A percentile compares a stretch with the other conserved stretches of the same genome.
phyloP scores from a whole-genome alignment of 2,113 vertebrate genomes.

The Brienomyrus longianalis region DNA sequence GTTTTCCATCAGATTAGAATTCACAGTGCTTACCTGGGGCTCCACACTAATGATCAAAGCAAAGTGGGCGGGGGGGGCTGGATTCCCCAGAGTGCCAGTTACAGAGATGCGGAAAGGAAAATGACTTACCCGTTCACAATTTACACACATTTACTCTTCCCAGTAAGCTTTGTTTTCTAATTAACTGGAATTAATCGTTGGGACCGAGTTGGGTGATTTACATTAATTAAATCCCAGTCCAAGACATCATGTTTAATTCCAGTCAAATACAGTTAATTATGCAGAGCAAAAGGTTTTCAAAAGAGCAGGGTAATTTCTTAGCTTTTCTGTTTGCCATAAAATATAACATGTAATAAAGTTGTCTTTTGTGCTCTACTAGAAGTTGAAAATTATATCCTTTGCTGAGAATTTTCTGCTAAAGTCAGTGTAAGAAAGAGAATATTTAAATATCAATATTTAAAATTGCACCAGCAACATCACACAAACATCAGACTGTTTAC shows the following conservation, averaged over 20 bases:
- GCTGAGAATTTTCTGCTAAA: constrained; percentile 97
- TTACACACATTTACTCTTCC: constrained; percentile 86
- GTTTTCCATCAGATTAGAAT: constrained; percentile 54
- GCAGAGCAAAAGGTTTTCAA: constrained; percentile 99
- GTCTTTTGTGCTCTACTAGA: constrained; percentile 97
- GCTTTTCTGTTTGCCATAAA: constrained; percentile 85
- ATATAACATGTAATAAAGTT: constrained; percentile 99
- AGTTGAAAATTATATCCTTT: constrained; percentile 89
- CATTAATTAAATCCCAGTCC: constrained; percentile 99
- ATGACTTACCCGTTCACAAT: constrained; percentile 60
- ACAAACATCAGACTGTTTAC: neutral
- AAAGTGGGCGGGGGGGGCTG: constrained; percentile 44
- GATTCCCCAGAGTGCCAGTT: constrained; percentile 61
- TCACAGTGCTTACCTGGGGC: constrained; percentile 55
- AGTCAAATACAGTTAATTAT: constrained; percentile 99
- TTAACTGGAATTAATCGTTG: constrained; percentile 99
- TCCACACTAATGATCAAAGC: constrained; percentile 68
- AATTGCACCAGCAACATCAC: neutral
- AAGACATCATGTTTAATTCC: constrained; percentile 99
- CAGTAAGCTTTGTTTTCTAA: constrained; percentile 99
- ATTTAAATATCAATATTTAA: neutral
- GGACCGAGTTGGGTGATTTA: constrained; percentile 99
- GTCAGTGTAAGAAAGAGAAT: constrained; percentile 76
- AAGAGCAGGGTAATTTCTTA: constrained; percentile 90
- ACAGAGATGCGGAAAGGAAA: constrained; percentile 63